Evolutionary conservation across 2,888 invertebrate genomes (phyloP).

Genomic region (Patella ulyssiponensis): DNA sequence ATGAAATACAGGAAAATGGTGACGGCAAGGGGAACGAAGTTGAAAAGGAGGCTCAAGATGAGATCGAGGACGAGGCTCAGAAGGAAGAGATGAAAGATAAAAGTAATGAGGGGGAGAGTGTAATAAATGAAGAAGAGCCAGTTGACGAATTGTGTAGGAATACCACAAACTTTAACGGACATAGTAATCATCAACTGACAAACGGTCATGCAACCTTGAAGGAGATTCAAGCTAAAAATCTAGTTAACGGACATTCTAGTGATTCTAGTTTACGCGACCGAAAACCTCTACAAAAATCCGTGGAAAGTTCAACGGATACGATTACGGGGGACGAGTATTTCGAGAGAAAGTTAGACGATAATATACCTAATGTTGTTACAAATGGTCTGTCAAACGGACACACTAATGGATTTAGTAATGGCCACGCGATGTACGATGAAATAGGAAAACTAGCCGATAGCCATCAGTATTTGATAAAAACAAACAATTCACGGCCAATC

Average conservation of each 20-base stretch:
- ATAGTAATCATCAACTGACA: background rate
- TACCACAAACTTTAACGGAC: background rate
- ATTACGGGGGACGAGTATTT: slow-evolving; percentile 62
- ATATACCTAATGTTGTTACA: slow-evolving; percentile 15
- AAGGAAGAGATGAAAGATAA: slow-evolving; percentile 1
- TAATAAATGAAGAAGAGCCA: background rate
- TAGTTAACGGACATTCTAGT: slow-evolving; percentile 18
- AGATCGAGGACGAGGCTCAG: slow-evolving; percentile 5
- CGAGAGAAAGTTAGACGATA: slow-evolving; percentile 21
- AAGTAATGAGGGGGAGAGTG: slow-evolving; percentile 1
- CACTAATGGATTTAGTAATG: slow-evolving; percentile 6
- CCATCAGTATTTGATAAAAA: slow-evolving; percentile 31
- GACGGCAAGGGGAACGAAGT: background rate
- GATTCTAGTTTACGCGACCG: slow-evolving; percentile 4
- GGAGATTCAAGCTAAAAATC: slow-evolving; percentile 12
- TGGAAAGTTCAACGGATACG: slow-evolving; percentile 77
- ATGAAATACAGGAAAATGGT: background rate
- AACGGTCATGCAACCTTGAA: slow-evolving; percentile 16
- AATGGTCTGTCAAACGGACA: slow-evolving; percentile 23
- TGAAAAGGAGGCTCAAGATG: background rate
- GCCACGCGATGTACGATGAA: slow-evolving; percentile 1
- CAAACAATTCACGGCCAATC: slow-evolving; percentile 37
- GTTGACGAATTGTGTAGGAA: slow-evolving; percentile 6
- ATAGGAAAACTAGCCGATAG: background rate
- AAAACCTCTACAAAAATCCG: slow-evolving; percentile 52